These are phyloP conservation scores for Drosophila saltans DNA, from an alignment of 1,140 invertebrate species.

Conservation along the genomic window DNA sequence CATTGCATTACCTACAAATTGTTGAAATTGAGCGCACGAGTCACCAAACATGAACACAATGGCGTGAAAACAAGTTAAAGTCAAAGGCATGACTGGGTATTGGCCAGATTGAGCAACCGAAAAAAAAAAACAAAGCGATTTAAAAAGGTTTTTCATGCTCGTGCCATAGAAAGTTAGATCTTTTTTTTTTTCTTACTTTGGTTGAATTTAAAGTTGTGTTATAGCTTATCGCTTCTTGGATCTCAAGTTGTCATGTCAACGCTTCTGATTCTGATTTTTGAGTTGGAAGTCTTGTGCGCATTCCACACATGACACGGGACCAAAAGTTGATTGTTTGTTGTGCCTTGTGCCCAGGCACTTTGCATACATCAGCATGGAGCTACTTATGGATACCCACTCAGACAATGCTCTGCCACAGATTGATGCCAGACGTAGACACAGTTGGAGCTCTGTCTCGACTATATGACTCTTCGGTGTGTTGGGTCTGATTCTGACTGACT, in stretches of 20 bases:
- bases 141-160: constrained; percentile 79
- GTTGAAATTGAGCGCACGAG: constrained; percentile 80
- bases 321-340: constrained; percentile 11
- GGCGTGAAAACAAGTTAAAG: constrained; percentile 73
- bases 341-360: constrained; percentile 11
- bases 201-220: constrained; percentile 20
- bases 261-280: constrained; percentile 76
- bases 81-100: constrained; percentile 62
- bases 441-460: constrained; percentile 26
- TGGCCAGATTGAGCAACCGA: constrained; percentile 32
- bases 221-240: constrained; percentile 57
- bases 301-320: constrained; percentile 66
- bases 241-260: constrained; percentile 82
- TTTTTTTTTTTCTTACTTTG: constrained; percentile 19
- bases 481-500: background rate
- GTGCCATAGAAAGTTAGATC: constrained; percentile 64
- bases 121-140: constrained; percentile 33
- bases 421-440: constrained; percentile 52
- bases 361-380: constrained; percentile 12
- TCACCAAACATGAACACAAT: constrained; percentile 69
- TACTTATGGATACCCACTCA: constrained; percentile 15
- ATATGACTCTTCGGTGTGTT: too few species aligned
- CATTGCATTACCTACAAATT: constrained; percentile 74
- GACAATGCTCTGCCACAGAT: constrained; percentile 45
- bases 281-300: constrained; percentile 40